These are phyloP conservation scores for Timandra comae DNA, from an alignment of 2,888 invertebrate species.

Conservation along the genomic window DNA sequence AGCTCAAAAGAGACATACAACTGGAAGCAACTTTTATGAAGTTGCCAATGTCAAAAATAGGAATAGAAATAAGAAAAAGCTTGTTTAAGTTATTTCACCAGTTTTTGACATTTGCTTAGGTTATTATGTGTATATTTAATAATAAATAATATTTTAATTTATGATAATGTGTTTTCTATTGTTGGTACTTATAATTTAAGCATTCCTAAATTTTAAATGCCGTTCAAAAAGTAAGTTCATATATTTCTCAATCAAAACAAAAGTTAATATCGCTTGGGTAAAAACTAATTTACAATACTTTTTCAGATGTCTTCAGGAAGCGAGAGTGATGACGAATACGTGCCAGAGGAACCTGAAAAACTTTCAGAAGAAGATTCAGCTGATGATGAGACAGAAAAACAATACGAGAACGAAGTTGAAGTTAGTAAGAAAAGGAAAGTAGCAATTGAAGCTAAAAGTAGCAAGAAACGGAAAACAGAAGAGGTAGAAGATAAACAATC, in stretches of 20 bases:
- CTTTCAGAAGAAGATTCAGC: conserved; percentile 83
- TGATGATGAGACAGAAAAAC: conserved; percentile 76
- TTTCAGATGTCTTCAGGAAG: conserved; percentile 78
- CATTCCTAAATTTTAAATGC: too few species aligned
- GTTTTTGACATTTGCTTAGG: too few species aligned
- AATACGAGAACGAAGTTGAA: conserved; percentile 69
- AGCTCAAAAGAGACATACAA: conserved; percentile 85
- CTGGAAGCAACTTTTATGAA: conserved; percentile 94
- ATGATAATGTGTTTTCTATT: background rate
- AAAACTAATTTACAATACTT: too few species aligned
- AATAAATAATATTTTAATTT: background rate
- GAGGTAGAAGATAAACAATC: conserved; percentile 32
- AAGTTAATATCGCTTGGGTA: too few species aligned
- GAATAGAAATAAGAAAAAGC: conserved; percentile 82
- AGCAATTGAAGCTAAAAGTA: conserved; percentile 29
- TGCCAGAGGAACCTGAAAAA: conserved; percentile 80
- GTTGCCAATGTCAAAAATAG: conserved; percentile 92
- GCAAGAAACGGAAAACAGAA: conserved; percentile 8
- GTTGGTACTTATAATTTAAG: background rate
- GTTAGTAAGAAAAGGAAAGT: conserved; percentile 52
- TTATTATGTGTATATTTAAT: background rate
- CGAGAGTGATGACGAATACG: conserved; percentile 88
- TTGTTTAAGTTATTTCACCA: too few species aligned
- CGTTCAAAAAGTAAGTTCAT: too few species aligned
- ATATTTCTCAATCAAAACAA: too few species aligned